phyloP scores from a whole-genome alignment of 2,888 invertebrate species.

The Macropis europaea region DNA sequence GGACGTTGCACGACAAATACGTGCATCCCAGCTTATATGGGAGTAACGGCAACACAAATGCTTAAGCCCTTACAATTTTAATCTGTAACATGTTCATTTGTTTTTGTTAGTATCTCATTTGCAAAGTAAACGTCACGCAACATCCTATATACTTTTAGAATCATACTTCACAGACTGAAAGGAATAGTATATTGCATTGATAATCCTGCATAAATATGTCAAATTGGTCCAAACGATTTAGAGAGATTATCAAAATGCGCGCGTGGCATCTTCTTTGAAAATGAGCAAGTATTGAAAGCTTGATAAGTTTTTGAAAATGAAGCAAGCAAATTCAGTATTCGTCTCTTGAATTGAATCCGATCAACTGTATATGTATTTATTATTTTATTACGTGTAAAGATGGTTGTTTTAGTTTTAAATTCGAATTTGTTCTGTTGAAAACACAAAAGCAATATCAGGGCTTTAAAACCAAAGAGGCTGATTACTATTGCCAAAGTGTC shows the following conservation, averaged over 20 bases:
- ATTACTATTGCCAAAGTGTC: constrained; percentile 78
- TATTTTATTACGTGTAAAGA: constrained; percentile 14
- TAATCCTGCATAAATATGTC: constrained; percentile 28
- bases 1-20: constrained; percentile 88
- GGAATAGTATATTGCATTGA: constrained; percentile 30
- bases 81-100: constrained; percentile 26
- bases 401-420: constrained; percentile 22
- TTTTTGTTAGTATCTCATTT: constrained; percentile 48
- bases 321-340: constrained; percentile 12
- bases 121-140: constrained; percentile 41
- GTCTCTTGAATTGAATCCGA: constrained; percentile 12
- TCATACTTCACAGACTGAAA: constrained; percentile 54
- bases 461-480: constrained; percentile 78
- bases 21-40: constrained; percentile 80
- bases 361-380: constrained; percentile 4
- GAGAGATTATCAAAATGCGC: constrained; percentile 19
- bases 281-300: constrained; percentile 38
- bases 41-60: constrained; percentile 77
- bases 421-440: constrained; percentile 41
- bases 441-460: constrained; percentile 68
- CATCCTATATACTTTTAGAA: constrained; percentile 43
- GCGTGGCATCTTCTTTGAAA: constrained; percentile 42
- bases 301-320: constrained; percentile 27
- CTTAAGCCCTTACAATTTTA: constrained; percentile 64
- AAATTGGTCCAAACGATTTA: constrained; percentile 46